A percentile compares a stretch with the other conserved stretches of the same genome.
phyloP scores from a whole-genome alignment of 1,140 invertebrate species.

The Conus betulinus region DNA sequence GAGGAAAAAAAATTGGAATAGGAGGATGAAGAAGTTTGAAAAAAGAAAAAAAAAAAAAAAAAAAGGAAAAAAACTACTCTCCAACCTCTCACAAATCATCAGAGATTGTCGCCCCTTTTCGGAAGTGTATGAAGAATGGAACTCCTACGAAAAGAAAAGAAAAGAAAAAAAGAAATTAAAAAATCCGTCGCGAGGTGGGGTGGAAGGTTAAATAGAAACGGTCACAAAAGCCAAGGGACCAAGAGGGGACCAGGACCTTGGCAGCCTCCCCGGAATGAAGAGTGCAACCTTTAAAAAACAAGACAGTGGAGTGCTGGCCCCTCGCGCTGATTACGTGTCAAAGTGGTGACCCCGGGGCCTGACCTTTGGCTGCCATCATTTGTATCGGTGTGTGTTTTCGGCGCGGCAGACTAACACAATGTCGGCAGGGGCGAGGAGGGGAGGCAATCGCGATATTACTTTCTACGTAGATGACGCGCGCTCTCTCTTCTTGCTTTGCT shows the following conservation, averaged over 20 bases:
- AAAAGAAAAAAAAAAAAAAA: too few species aligned
- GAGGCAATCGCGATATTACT: conserved; percentile 12
- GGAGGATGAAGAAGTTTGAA: too few species aligned
- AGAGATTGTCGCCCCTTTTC: neutral
- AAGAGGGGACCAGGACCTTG: neutral
- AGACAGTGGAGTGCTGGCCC: neutral
- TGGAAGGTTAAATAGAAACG: conserved; percentile 8
- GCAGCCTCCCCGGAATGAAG: neutral
- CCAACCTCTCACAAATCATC: neutral
- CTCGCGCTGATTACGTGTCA: conserved; percentile 17
- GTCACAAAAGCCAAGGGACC: neutral
- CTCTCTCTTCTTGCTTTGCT: neutral
- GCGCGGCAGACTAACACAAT: neutral
- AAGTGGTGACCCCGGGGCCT: neutral
- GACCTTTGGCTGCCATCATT: neutral
- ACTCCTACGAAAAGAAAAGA: neutral
- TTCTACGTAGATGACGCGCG: neutral
- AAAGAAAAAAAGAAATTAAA: neutral
- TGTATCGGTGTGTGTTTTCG: conserved; percentile 2
- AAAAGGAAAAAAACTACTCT: too few species aligned
- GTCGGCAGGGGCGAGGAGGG: neutral
- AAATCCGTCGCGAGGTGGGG: neutral
- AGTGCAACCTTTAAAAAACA: conserved; percentile 6
- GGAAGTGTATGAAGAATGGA: conserved; percentile 4
- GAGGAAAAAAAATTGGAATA: too few species aligned